Evolutionary conservation across 2,797 vertebrate species (phyloP).

Genomic region (Dermochelys coriacea): DNA sequence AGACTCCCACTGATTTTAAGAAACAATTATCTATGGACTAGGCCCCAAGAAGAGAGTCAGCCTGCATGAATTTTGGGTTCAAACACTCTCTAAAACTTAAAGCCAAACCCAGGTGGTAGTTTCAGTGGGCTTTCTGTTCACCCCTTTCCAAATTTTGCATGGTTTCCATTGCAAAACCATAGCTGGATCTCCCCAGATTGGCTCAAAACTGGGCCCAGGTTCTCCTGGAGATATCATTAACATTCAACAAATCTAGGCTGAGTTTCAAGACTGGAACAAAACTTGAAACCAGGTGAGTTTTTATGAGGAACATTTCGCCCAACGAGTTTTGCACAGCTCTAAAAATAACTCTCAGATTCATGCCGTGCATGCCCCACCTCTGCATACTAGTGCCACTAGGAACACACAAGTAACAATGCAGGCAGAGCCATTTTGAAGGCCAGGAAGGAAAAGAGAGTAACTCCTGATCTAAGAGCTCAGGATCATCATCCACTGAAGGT

Average conservation of each 20-base stretch:
- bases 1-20: not conserved
- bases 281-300: not conserved
- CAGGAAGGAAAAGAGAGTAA: not conserved
- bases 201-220: not conserved
- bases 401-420: not conserved
- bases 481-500: not conserved
- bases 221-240: not conserved
- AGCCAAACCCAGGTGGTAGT: not conserved
- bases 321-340: not conserved
- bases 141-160: not conserved
- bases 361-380: not conserved
- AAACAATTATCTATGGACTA: not conserved
- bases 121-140: not conserved
- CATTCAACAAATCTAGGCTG: not conserved
- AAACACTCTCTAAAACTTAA: not conserved
- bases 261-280: not conserved
- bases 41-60: not conserved
- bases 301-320: not conserved
- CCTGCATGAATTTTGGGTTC: not conserved
- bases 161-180: not conserved
- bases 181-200: not conserved
- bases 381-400: not conserved
- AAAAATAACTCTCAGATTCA: not conserved
- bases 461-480: not conserved
- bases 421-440: not conserved